phyloP scores from a whole-genome alignment of 2,888 invertebrate species.

The Aphodius sticticus region DNA sequence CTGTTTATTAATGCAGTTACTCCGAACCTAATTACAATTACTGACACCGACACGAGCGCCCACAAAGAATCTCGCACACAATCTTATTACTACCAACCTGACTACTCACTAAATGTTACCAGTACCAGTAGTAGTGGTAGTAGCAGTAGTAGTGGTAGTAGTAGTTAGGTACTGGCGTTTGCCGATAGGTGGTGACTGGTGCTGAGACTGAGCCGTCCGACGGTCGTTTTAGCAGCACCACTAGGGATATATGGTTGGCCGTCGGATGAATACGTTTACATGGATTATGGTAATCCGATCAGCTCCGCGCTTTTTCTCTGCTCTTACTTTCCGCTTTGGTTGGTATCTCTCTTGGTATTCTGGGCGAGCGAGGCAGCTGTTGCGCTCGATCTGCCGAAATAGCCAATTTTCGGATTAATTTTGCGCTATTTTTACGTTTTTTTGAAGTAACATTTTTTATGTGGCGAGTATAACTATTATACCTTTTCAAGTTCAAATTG shows the following conservation, averaged over 20 bases:
- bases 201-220: too few species aligned
- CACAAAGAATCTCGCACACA: conserved; percentile 50
- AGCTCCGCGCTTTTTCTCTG: conserved; percentile 26
- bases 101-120: conserved; percentile 28
- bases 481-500: too few species aligned
- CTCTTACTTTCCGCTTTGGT: conserved; percentile 20
- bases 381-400: background rate
- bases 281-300: conserved; percentile 45
- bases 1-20: conserved; percentile 62
- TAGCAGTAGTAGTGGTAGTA: too few species aligned
- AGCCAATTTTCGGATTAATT: background rate
- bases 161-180: too few species aligned
- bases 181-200: too few species aligned
- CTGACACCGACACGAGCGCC: conserved; percentile 49
- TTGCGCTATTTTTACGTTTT: background rate
- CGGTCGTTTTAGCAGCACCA: background rate
- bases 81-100: conserved; percentile 49
- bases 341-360: conserved; percentile 14
- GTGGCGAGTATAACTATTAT: too few species aligned
- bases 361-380: background rate
- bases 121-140: too few species aligned
- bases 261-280: conserved; percentile 41
- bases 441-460: too few species aligned
- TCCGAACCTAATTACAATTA: conserved; percentile 60
- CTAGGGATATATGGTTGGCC: background rate